These are phyloP conservation scores for Dorcus parallelipipedus DNA, from an alignment of 2,888 invertebrate genomes.

Conservation along the genomic window DNA sequence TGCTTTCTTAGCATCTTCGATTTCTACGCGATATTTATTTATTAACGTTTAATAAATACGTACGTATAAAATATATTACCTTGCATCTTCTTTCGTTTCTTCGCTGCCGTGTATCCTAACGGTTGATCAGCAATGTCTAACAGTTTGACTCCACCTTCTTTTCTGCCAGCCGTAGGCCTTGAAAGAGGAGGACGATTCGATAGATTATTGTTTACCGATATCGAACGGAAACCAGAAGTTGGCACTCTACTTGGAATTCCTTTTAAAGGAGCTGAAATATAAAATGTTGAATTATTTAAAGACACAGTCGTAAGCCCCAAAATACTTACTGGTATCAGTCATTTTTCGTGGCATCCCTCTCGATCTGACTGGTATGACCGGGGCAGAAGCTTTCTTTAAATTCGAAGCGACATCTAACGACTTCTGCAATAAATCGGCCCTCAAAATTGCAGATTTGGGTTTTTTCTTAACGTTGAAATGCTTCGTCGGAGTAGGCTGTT, in stretches of 20 bases:
- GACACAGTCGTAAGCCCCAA: neutral
- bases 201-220: slow-evolving; percentile 50
- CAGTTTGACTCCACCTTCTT: slow-evolving; percentile 91
- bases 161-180: slow-evolving; percentile 65
- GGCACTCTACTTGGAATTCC: slow-evolving; percentile 84
- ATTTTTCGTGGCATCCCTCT: slow-evolving; percentile 91
- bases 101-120: slow-evolving; percentile 76
- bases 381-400: slow-evolving; percentile 82
- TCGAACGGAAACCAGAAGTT: slow-evolving; percentile 61
- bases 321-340: slow-evolving; percentile 82
- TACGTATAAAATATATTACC: slow-evolving; percentile 47
- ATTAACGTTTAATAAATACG: neutral
- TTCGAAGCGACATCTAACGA: slow-evolving; percentile 87
- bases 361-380: slow-evolving; percentile 84
- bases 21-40: slow-evolving; percentile 46
- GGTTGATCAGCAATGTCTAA: slow-evolving; percentile 93
- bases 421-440: slow-evolving; percentile 88
- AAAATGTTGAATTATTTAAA: neutral
- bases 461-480: slow-evolving; percentile 91
- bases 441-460: slow-evolving; percentile 88
- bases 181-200: slow-evolving; percentile 56
- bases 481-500: slow-evolving; percentile 79
- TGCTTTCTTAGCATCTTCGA: slow-evolving; percentile 61
- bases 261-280: slow-evolving; percentile 74
- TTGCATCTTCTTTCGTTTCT: slow-evolving; percentile 81